Base-by-base conservation (phyloP, 1,140 invertebrate species). In the Atta texana region DNA sequence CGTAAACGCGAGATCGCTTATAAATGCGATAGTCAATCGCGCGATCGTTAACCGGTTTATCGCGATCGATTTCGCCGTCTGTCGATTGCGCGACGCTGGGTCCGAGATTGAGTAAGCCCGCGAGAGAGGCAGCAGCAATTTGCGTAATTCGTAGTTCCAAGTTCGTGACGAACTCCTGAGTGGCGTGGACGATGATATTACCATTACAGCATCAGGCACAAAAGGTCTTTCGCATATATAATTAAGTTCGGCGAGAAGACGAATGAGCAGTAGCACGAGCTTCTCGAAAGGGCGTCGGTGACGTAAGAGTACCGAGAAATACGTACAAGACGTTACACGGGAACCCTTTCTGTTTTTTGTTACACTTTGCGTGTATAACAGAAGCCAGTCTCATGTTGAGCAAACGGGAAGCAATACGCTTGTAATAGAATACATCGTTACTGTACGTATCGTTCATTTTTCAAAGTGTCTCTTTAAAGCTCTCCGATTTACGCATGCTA, bases 21-120 rank as follows among this genome's bases (percentile, higher is more conserved):
- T 61, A 89, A 89, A 63, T 59, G 53, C 44, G 59, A 89, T 69
- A n/a, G 75, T 80, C 72, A 57, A 10, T 71, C 53, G 87, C 44
- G 87, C 64, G 85, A 90, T 89, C 88, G 80, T 87, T 90, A 81
- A 87, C 78, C 69, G 64, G 77, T 88, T 89, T 88, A 86, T 89
- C 87, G 74, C 78, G 53, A 90, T 89, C 89, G 84, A 89, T 89
- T 89, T 81, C 74, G 53, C 39, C 64, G 64, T 76, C 49, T 64
- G 49, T 18, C 55, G 53, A 44, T 39, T 71, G 24, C 31, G 55
- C 28, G 28, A 80, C 49, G n/a, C 14, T 10, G 31, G 28, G 4
- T 10, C 39, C 69, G 55, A 75, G 55, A 75, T 75, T 75, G 69
- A 61, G 69, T 55, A 61, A 74, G 39, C 34, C 24, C 28, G 59